Evolutionary conservation across 2,888 invertebrate species (phyloP).

Genomic region (Eupithecia centaureata): DNA sequence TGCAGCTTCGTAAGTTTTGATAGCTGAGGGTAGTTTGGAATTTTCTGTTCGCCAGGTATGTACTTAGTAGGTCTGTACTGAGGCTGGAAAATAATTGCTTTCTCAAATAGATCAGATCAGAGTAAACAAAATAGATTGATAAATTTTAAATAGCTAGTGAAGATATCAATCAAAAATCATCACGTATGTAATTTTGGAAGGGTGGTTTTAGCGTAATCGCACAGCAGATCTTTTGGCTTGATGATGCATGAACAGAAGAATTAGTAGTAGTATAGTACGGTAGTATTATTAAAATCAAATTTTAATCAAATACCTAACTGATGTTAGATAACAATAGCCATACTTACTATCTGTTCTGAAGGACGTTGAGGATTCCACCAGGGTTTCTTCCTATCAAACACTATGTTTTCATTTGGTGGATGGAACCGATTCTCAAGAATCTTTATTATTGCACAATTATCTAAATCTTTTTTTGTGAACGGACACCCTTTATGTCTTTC

Average conservation of each 20-base stretch:
- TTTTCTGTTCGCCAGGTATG: conserved; percentile 50
- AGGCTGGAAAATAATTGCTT: background rate
- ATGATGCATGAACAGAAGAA: too few species aligned
- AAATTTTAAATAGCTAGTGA: too few species aligned
- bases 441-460: conserved; percentile 64
- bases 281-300: too few species aligned
- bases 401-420: conserved; percentile 50
- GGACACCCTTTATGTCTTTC: conserved; percentile 53
- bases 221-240: too few species aligned
- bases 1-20: conserved; percentile 59
- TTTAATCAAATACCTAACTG: too few species aligned
- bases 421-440: conserved; percentile 65
- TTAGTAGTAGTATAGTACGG: too few species aligned
- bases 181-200: too few species aligned
- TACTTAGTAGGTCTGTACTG: conserved; percentile 25
- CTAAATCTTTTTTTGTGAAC: conserved; percentile 58
- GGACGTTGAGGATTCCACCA: conserved; percentile 23
- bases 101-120: too few species aligned
- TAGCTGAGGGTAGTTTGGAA: conserved; percentile 58
- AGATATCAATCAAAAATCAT: too few species aligned
- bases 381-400: conserved; percentile 1
- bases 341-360: background rate
- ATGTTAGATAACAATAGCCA: background rate
- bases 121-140: too few species aligned
- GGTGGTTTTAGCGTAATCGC: too few species aligned